Conservation (phyloP, 1,140 invertebrate genomes). For the Bicyclus anynana region DNA sequence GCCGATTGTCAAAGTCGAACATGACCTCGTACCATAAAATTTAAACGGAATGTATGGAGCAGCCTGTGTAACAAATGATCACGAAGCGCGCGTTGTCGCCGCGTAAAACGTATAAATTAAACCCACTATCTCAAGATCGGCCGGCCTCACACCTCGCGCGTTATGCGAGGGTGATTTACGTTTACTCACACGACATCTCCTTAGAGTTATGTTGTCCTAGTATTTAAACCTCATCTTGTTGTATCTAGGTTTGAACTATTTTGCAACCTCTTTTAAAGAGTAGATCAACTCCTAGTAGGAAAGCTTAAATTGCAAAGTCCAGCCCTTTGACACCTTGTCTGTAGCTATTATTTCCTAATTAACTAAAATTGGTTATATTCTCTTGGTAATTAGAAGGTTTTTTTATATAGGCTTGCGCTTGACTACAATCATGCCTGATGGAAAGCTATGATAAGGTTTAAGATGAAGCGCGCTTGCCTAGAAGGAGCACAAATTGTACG, state of each 20-base stretch:
- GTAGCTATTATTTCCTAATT: neutral
- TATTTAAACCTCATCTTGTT: neutral
- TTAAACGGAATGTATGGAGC: slow-evolving; percentile 26
- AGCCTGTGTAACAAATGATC: slow-evolving; percentile 48
- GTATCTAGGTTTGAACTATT: slow-evolving; percentile 4
- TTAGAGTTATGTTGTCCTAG: slow-evolving; percentile 16
- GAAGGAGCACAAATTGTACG: too few species aligned
- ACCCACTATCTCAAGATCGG: slow-evolving; percentile 63
- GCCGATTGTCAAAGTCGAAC: slow-evolving; percentile 2
- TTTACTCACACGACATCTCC: slow-evolving; percentile 47
- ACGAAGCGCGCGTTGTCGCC: slow-evolving; percentile 64
- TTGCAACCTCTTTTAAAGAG: neutral
- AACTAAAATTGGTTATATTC: too few species aligned
- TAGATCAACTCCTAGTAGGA: neutral
- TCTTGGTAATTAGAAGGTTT: too few species aligned
- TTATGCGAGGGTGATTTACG: slow-evolving; percentile 65
- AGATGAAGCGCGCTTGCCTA: too few species aligned
- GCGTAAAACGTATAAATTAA: slow-evolving; percentile 76
- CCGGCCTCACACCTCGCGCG: slow-evolving; percentile 73
- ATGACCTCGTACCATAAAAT: slow-evolving; percentile 10
- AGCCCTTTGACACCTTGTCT: neutral
- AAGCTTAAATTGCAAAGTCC: neutral
- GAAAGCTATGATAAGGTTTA: too few species aligned
- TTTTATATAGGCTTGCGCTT: too few species aligned
- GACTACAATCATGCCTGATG: too few species aligned